Conservation (phyloP, 2,797 vertebrate genomes). For the Cynopterus sphinx region DNA sequence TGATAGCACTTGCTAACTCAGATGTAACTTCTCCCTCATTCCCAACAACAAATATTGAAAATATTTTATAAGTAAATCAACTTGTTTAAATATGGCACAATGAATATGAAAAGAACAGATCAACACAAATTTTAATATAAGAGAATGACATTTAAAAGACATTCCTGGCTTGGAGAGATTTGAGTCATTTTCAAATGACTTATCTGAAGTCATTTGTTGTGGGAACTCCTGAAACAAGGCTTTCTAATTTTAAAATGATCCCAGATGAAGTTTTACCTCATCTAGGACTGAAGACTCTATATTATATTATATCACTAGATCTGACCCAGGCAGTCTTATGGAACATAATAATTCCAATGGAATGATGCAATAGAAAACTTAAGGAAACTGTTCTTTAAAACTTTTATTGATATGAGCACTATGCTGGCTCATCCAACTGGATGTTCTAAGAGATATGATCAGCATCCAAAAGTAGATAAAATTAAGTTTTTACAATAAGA, state of each 20-base stretch:
- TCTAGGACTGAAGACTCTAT: not conserved
- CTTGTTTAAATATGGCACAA: not conserved
- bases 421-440: not conserved
- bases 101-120: not conserved
- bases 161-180: not conserved
- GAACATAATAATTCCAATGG: not conserved
- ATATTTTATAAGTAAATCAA: not conserved
- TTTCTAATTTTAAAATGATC: not conserved
- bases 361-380: not conserved
- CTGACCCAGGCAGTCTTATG: not conserved
- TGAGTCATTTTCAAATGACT: not conserved
- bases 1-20: not conserved
- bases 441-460: not conserved
- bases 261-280: not conserved
- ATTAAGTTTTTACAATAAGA: not conserved
- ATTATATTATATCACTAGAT: not conserved
- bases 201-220: not conserved
- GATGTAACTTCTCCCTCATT: not conserved
- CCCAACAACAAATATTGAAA: not conserved
- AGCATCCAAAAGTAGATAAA: not conserved
- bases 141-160: not conserved
- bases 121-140: not conserved
- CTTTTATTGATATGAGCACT: not conserved
- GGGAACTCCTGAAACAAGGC: not conserved
- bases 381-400: not conserved